Base-by-base conservation (phyloP, 1,140 invertebrate species). In the Kradibia gibbosae region DNA sequence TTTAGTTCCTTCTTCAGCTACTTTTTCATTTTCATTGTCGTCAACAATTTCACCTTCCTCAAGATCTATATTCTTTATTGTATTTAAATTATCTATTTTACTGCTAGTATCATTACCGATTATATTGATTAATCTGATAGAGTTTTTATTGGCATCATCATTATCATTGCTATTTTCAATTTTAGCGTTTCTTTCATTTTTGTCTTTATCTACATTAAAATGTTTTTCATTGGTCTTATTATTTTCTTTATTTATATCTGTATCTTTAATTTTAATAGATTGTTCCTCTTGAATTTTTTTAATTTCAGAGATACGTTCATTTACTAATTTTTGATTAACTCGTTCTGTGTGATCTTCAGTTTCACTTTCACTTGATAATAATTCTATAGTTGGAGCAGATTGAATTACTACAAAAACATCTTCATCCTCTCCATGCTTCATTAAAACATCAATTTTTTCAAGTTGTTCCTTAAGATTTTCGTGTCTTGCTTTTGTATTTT, bases 341-440 rank as follows among this genome's bases (percentile, higher is more conserved):
- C 81, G 73, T 77, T 84, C 80, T 45, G 83, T 82, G 28, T 71
- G 48, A 20, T 82, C 83, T 48, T 91, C 89, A 17, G 76, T 80
- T 72, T 90, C 90, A 80, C 88, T 89, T 15, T 91, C 90, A 36
- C 89, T 91, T 0, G 90, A 91, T 0, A 91, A 74, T 53, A 91
- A 82, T 73, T 91, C 90, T 48, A 91, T 91, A 25, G 89, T 88
- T 4, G 91, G 87, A 22, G 90, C 89, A 39, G 90, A 90, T 60
- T 90, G 85, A 76, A 91, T 86, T 1, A 91, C 89, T 42, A 91
- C 85, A 67, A 91, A 89, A 39, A 91, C 89, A 77, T 91, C 91
- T 82, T 91, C 90, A 42, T 91, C 90, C 15, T 90, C 90, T 7
- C 82, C 84, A 76, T 86, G 86, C 72, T 86, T 86, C 83, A 85